Conservation (phyloP, 2,888 invertebrate species). For the Leptinotarsa tumamoca region DNA sequence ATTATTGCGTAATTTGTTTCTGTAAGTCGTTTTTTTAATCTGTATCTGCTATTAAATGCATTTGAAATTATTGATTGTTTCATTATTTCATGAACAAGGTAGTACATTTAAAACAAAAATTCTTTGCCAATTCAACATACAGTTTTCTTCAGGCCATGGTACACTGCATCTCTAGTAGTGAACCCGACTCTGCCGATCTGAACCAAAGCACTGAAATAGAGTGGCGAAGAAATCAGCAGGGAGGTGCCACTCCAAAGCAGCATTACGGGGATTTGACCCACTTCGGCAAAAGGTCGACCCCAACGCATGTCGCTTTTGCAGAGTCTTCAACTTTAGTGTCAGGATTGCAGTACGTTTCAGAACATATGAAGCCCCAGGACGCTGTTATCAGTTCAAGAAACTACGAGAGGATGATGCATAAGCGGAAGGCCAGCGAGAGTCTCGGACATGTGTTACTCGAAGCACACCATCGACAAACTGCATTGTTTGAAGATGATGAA, state of each 20-base stretch:
- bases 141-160: slow-evolving; percentile 77
- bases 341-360: slow-evolving; percentile 61
- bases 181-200: slow-evolving; percentile 76
- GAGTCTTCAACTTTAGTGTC: slow-evolving; percentile 63
- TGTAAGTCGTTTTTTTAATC: too few species aligned
- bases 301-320: slow-evolving; percentile 61
- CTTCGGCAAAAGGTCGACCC: slow-evolving; percentile 58
- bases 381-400: slow-evolving; percentile 61
- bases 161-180: slow-evolving; percentile 89
- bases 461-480: slow-evolving; percentile 61
- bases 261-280: slow-evolving; percentile 60
- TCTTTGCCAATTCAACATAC: too few species aligned
- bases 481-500: slow-evolving; percentile 57
- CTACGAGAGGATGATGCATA: slow-evolving; percentile 61
- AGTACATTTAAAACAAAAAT: too few species aligned
- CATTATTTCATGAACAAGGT: too few species aligned
- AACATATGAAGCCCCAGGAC: slow-evolving; percentile 60
- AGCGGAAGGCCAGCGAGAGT: slow-evolving; percentile 59
- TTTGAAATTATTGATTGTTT: too few species aligned
- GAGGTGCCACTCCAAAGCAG: slow-evolving; percentile 46
- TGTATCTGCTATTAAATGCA: too few species aligned
- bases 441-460: slow-evolving; percentile 63
- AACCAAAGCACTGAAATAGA: slow-evolving; percentile 59
- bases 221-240: slow-evolving; percentile 54
- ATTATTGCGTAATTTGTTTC: too few species aligned